A percentile compares a stretch with the other conserved stretches of the same genome.
Evolutionary conservation across 2,113 vertebrate genomes (phyloP).

Genomic region (Ptilonorhynchus violaceus): DNA sequence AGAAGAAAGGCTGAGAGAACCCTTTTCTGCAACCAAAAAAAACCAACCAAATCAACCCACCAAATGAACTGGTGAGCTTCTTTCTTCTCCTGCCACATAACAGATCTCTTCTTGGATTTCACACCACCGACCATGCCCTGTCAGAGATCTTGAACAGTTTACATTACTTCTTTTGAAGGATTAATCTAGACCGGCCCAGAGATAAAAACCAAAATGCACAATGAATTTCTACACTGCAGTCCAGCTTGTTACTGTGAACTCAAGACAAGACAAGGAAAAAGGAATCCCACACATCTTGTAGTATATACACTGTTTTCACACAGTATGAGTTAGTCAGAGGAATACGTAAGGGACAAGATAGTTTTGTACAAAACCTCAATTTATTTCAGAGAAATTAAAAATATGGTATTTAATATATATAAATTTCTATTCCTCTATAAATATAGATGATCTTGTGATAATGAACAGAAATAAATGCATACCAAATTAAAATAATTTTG

Average conservation of each 20-base stretch:
- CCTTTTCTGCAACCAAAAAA: not conserved
- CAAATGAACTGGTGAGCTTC: not conserved
- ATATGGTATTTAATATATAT: slow-evolving; percentile 86
- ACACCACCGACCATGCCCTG: slow-evolving; percentile 1
- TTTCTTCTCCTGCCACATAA: slow-evolving; percentile 44
- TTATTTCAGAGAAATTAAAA: slow-evolving; percentile 93
- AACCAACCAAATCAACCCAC: not conserved
- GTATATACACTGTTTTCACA: slow-evolving; percentile 32
- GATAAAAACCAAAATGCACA: slow-evolving; percentile 43
- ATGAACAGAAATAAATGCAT: slow-evolving; percentile 87
- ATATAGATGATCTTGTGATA: slow-evolving; percentile 93
- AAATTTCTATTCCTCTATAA: slow-evolving; percentile 93
- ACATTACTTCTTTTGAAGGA: slow-evolving; percentile 44
- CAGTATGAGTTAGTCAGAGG: slow-evolving; percentile 24
- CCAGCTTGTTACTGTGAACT: slow-evolving; percentile 31
- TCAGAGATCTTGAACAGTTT: slow-evolving; percentile 32
- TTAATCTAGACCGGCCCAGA: slow-evolving; percentile 21
- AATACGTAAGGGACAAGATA: slow-evolving; percentile 59
- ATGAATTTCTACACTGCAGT: slow-evolving; percentile 50
- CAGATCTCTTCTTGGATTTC: slow-evolving; percentile 55
- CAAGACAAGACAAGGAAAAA: slow-evolving; percentile 18
- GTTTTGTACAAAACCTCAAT: slow-evolving; percentile 84
- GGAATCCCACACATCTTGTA: not conserved
- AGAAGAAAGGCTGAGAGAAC: not conserved
- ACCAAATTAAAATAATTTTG: slow-evolving; percentile 81